Base-by-base conservation (phyloP, 2,113 vertebrate species). In the Heterocephalus glaber region DNA sequence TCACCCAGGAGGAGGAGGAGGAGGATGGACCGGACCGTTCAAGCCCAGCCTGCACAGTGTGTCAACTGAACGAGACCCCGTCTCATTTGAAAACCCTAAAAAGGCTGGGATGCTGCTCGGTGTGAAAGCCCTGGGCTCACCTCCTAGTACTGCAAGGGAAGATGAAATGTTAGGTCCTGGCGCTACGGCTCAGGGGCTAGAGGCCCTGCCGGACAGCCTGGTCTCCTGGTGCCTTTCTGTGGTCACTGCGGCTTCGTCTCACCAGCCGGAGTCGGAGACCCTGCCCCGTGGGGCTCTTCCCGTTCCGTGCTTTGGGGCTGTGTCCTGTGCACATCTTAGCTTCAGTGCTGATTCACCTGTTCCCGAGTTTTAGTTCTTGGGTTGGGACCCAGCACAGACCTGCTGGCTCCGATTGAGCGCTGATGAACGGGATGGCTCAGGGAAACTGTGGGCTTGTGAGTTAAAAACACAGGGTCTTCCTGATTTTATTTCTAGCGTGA, bases 401-500 rank as follows among this genome's bases (percentile, higher is more conserved):
- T 74, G 56, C 35, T 96, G 49, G 87, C 85, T 96, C 95, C 95
- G 38, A 61, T 19, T 89, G 1, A 68, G 13, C 56, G 12, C 6
- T 82, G 41, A 87, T 54, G 65, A 90, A 82, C 26, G 47, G 61
- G 65, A 13, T 85, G 81, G 8, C 52, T 81, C 86, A 65, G 49
- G 19, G 77, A 82, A 79, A 12, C 0, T 77, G 26, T 49, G 79
- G 72, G n/a, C 82, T 94, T 74, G 70, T 13, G 26, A 22, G 26
- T 26, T 11, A 72, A 44, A 38, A 38, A 61, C 7, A 83, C 68
- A 12, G 1, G 79, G 19, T 92, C 92, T 88, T 60, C 26, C 70
- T 94, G 58, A 81, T 70, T 82, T 58, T 77, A 4, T 95, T 95
- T 93, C 16, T 89, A 58, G 5, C n/a, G 52, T 90, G 68, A 68